phyloP scores from a whole-genome alignment of 1,140 invertebrate species.

The Druon quercuslanigerum region DNA sequence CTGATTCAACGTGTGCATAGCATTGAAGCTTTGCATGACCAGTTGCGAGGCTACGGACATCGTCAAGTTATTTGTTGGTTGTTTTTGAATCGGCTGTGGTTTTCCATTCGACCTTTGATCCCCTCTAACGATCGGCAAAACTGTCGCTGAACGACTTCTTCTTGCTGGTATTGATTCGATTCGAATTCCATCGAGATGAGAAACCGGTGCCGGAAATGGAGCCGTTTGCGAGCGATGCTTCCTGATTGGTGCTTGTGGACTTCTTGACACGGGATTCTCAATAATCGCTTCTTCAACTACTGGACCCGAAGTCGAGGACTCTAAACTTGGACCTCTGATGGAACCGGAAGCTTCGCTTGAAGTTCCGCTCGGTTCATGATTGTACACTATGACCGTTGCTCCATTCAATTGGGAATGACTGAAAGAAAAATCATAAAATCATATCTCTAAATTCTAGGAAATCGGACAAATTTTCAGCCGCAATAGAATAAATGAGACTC shows the following conservation, averaged over 20 bases:
- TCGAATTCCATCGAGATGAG: conserved; percentile 50
- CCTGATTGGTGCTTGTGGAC: conserved; percentile 60
- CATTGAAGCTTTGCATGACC: conserved; percentile 66
- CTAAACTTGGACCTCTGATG: conserved; percentile 6
- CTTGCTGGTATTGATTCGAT: conserved; percentile 48
- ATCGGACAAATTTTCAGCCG: neutral
- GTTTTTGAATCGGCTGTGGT: neutral
- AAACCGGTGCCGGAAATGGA: conserved; percentile 49
- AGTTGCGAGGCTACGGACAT: conserved; percentile 61
- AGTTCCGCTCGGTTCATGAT: conserved; percentile 9
- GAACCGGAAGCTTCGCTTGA: conserved; percentile 24
- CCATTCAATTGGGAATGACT: conserved; percentile 20
- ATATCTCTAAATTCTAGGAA: neutral
- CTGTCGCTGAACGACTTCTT: conserved; percentile 40
- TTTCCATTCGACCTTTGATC: conserved; percentile 4
- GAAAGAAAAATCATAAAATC: neutral
- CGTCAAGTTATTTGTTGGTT: conserved; percentile 48
- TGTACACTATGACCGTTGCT: neutral
- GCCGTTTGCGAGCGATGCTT: conserved; percentile 61
- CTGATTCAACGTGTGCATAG: conserved; percentile 59
- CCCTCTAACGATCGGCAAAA: neutral
- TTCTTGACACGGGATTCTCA: conserved; percentile 40
- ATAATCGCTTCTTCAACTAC: conserved; percentile 28
- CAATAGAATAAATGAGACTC: too few species aligned
- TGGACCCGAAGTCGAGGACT: neutral